These are phyloP conservation scores for Panopea generosa DNA, from an alignment of 2,888 invertebrate species.

Conservation along the genomic window DNA sequence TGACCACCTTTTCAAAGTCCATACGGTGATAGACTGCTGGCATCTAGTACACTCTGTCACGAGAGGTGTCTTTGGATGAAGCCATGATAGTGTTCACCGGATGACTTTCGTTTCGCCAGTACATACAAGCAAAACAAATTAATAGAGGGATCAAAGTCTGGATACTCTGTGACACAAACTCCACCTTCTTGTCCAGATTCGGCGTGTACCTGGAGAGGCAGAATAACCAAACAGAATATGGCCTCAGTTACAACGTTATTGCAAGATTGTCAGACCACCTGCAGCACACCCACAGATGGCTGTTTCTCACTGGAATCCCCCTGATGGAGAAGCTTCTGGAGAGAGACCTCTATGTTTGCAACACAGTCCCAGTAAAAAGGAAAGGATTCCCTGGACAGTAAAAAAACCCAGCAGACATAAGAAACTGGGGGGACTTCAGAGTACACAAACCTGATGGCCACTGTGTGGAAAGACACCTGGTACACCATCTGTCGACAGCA, in stretches of 20 bases:
- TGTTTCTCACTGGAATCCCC: too few species aligned
- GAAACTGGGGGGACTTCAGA: too few species aligned
- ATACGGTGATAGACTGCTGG: too few species aligned
- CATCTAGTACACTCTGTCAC: too few species aligned
- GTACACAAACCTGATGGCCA: slow-evolving; percentile 31
- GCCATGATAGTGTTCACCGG: too few species aligned
- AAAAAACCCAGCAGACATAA: slow-evolving; percentile 16
- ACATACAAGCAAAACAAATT: too few species aligned
- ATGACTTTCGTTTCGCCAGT: too few species aligned
- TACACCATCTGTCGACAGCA: slow-evolving; percentile 36
- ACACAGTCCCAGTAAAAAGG: slow-evolving; percentile 10
- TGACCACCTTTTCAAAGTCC: too few species aligned
- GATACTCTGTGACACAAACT: too few species aligned
- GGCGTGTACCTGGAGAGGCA: slow-evolving; percentile 26
- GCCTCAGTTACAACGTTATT: slow-evolving; percentile 34
- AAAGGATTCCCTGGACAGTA: slow-evolving; percentile 17
- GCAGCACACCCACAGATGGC: neutral
- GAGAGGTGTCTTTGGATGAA: too few species aligned
- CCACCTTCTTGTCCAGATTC: slow-evolving; percentile 23
- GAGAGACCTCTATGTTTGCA: slow-evolving; percentile 27
- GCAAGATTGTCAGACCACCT: slow-evolving; percentile 26
- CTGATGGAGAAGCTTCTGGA: slow-evolving; percentile 37
- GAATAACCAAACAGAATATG: slow-evolving; percentile 26
- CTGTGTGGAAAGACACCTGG: slow-evolving; percentile 39
- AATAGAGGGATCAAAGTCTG: too few species aligned